Conservation (phyloP, 2,113 vertebrate genomes). For the Spea multiplicata region DNA sequence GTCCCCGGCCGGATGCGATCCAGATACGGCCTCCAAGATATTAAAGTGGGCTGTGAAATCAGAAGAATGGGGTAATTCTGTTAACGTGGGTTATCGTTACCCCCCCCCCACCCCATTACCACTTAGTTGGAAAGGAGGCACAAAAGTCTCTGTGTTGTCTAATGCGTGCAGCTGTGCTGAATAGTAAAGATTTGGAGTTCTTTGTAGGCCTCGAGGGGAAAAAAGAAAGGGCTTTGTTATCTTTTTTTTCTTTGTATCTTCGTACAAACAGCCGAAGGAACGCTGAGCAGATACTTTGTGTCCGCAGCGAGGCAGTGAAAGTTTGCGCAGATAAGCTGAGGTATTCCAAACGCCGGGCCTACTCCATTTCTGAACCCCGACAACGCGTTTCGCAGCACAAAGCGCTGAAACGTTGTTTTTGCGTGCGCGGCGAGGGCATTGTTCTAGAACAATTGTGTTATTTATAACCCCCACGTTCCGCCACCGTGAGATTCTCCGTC, state of each 20-base stretch:
- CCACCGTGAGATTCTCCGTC: background rate
- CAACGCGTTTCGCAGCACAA: slow-evolving; percentile 50
- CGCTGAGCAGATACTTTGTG: slow-evolving; percentile 78
- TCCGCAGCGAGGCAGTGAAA: slow-evolving; percentile 83
- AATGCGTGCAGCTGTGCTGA: slow-evolving; percentile 94
- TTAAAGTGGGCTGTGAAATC: slow-evolving; percentile 81
- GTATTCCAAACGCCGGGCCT: slow-evolving; percentile 90
- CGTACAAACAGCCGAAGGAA: slow-evolving; percentile 84
- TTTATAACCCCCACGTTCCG: background rate
- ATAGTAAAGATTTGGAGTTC: slow-evolving; percentile 91
- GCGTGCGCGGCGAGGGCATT: slow-evolving; percentile 5
- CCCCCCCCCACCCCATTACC: slow-evolving; percentile 71
- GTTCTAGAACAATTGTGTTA: background rate
- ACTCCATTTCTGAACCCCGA: slow-evolving; percentile 75
- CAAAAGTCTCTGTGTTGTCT: slow-evolving; percentile 91
- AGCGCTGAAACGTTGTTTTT: slow-evolving; percentile 49
- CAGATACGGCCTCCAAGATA: slow-evolving; percentile 90
- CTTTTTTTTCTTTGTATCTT: slow-evolving; percentile 83
- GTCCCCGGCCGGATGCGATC: slow-evolving; percentile 84
- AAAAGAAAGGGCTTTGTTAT: slow-evolving; percentile 89
- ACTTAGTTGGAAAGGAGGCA: slow-evolving; percentile 83
- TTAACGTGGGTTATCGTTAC: slow-evolving; percentile 90
- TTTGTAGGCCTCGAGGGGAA: slow-evolving; percentile 82
- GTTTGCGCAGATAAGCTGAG: slow-evolving; percentile 90
- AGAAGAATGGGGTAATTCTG: slow-evolving; percentile 90